Percentiles rank a stretch among this genome's conserved stretches.
These are phyloP conservation scores for Mythimna albipuncta DNA, from an alignment of 2,888 invertebrate species.

Conservation along the genomic window DNA sequence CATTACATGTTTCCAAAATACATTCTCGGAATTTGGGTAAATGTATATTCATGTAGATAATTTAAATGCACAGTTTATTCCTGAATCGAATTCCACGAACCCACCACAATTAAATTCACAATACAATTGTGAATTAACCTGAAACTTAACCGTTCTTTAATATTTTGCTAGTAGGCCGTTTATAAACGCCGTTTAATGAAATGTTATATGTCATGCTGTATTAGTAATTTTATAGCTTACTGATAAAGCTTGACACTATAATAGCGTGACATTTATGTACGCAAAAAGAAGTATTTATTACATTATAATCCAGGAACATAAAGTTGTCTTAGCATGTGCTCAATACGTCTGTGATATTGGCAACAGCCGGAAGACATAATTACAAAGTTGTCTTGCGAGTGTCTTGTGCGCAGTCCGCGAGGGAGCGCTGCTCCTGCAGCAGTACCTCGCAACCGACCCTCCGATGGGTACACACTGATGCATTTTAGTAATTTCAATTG, in stretches of 20 bases:
- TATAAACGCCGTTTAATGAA: neutral
- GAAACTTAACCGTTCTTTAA: neutral
- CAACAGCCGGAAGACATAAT: slow-evolving; percentile 55
- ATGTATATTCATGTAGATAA: neutral
- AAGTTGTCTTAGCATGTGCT: slow-evolving; percentile 41
- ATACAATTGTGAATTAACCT: neutral
- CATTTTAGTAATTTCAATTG: slow-evolving; percentile 50
- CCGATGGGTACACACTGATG: slow-evolving; percentile 34
- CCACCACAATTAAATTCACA: neutral
- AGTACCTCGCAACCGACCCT: slow-evolving; percentile 13
- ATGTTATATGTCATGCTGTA: neutral
- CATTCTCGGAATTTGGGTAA: neutral
- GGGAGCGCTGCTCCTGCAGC: neutral
- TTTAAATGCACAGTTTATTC: slow-evolving; percentile 4
- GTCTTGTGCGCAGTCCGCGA: slow-evolving; percentile 21
- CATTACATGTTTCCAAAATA: slow-evolving; percentile 1
- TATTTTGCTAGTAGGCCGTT: neutral
- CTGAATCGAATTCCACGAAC: neutral
- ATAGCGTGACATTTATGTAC: neutral
- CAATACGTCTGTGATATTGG: slow-evolving; percentile 45
- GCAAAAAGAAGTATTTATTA: slow-evolving; percentile 29
- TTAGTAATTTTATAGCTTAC: neutral
- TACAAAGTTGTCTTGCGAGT: slow-evolving; percentile 49
- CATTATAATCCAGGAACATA: slow-evolving; percentile 34
- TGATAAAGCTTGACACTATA: too few relatives aligned